Evolutionary conservation across 2,888 invertebrate genomes (phyloP).

Genomic region (Capitulum mitella): DNA sequence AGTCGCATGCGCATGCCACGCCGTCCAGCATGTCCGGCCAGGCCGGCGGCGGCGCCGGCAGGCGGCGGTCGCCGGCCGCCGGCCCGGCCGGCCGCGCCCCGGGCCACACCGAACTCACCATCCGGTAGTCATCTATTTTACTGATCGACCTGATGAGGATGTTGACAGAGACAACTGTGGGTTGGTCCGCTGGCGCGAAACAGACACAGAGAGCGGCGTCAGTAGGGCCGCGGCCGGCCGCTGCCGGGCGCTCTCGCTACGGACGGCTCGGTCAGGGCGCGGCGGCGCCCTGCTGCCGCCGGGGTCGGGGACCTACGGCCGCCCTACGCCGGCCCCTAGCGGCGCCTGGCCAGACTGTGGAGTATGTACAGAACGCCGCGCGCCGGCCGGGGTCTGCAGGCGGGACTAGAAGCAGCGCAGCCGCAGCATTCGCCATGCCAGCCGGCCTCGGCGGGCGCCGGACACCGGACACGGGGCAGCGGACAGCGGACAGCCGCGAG

Average conservation of each 20-base stretch:
- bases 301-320: no score
- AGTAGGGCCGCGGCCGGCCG: conserved; percentile 45
- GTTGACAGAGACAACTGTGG: conserved; percentile 86
- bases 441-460: no score
- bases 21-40: not conserved
- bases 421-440: no score
- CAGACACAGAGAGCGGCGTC: conserved; percentile 55
- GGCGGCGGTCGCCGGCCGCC: not conserved
- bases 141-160: conserved; percentile 94
- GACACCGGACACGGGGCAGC: no score
- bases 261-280: no score
- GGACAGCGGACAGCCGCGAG: not conserved
- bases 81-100: not conserved
- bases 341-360: not conserved
- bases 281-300: no score
- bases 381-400: not conserved
- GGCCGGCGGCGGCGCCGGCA: not conserved
- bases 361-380: not conserved
- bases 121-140: conserved; percentile 98
- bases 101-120: conserved; percentile 66
- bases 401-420: not conserved
- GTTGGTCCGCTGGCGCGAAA: conserved; percentile 40
- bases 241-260: not conserved
- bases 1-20: conserved; percentile 17
- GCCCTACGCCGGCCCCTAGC: not conserved